Conservation (phyloP, 2,113 vertebrate genomes). For the Mellivora capensis region DNA sequence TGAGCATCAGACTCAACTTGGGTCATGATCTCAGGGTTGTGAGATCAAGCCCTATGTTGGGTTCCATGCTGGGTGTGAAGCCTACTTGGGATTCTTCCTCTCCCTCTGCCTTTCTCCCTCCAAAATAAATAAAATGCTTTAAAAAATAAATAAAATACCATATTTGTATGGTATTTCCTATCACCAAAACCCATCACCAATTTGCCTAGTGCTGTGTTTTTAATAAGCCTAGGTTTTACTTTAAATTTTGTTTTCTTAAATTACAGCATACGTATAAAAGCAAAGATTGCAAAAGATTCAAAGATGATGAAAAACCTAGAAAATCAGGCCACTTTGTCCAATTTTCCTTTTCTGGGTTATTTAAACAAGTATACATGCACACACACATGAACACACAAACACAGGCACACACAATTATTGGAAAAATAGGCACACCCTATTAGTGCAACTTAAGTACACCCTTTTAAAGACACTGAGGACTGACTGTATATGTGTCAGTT, state of each 20-base stretch:
- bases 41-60: neutral
- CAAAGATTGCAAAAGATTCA: neutral
- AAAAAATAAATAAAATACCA: neutral
- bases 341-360: neutral
- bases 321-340: neutral
- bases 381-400: no score
- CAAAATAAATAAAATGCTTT: neutral
- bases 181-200: neutral
- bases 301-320: slow-evolving; percentile 1
- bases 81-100: neutral
- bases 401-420: neutral
- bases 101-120: neutral
- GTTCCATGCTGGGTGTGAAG: neutral
- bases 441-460: neutral
- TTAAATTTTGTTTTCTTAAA: neutral
- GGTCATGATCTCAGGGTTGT: neutral
- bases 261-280: neutral
- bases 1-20: neutral
- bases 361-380: neutral
- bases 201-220: neutral
- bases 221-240: neutral
- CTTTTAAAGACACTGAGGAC: neutral
- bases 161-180: neutral
- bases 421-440: neutral
- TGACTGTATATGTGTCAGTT: neutral